These are phyloP conservation scores for Athene cunicularia DNA, from an alignment of 2,113 vertebrate genomes.

Conservation along the genomic window DNA sequence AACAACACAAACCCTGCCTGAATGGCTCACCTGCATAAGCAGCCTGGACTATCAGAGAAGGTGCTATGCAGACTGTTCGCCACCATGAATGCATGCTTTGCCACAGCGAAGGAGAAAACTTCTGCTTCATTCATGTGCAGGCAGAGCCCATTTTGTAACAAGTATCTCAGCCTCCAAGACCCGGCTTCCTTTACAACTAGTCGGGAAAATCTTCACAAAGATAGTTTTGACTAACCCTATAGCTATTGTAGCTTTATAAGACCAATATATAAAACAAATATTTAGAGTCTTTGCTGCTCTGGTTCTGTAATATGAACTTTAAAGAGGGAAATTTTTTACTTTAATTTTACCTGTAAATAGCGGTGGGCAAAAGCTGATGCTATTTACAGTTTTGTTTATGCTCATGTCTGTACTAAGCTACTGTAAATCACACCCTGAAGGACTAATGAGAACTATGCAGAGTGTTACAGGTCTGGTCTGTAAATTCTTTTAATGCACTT, in stretches of 20 bases:
- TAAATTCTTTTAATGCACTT: background rate
- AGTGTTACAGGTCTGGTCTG: background rate
- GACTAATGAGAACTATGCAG: background rate
- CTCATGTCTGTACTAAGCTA: background rate
- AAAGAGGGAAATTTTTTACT: background rate
- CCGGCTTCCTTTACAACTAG: background rate
- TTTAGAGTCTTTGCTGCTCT: background rate
- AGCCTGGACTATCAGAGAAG: accelerated
- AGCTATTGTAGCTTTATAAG: background rate
- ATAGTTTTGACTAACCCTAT: background rate
- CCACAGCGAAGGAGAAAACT: background rate
- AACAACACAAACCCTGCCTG: background rate
- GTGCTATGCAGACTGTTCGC: background rate
- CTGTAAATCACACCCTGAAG: background rate
- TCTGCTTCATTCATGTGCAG: background rate
- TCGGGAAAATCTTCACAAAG: background rate
- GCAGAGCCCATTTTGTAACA: background rate
- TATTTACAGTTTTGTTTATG: background rate
- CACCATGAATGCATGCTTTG: background rate
- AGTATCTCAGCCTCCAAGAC: background rate
- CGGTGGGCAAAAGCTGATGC: background rate
- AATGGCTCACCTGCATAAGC: background rate
- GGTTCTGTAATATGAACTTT: background rate
- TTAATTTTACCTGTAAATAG: background rate
- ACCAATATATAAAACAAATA: background rate